A percentile compares a stretch with the other conserved stretches of the same genome.
Conservation (phyloP, 2,113 vertebrate species). For the Arizona elegans region DNA sequence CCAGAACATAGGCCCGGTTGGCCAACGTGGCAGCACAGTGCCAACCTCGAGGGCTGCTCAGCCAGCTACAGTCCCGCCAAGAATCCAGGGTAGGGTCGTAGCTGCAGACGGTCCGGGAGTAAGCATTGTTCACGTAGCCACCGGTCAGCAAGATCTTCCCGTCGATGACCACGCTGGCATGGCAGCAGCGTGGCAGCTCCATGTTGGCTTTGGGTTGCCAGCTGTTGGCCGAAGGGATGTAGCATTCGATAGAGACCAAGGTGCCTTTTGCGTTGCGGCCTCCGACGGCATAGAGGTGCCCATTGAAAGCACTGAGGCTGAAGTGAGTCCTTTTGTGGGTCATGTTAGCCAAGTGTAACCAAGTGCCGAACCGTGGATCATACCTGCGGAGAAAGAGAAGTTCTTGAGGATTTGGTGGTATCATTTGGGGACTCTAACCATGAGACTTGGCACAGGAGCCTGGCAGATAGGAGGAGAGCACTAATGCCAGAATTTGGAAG, state of each 20-base stretch:
- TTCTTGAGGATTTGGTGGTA: not conserved
- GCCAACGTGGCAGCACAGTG: conserved; percentile 71
- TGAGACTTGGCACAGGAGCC: not conserved
- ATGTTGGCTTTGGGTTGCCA: conserved; percentile 78
- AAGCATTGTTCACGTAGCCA: conserved; percentile 79
- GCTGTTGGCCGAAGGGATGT: conserved; percentile 76
- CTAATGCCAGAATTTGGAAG: not conserved
- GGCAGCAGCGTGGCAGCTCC: conserved; percentile 81
- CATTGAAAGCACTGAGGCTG: conserved; percentile 74
- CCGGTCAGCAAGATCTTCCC: conserved; percentile 78
- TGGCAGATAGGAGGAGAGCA: not conserved
- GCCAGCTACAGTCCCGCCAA: conserved; percentile 69
- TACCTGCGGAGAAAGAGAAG: conserved; percentile 66
- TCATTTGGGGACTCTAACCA: not conserved
- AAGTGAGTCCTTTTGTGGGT: conserved; percentile 81
- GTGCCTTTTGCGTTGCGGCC: conserved; percentile 76
- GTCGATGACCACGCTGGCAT: conserved; percentile 69
- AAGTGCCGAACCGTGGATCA: conserved; percentile 81
- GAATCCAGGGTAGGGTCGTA: conserved; percentile 68
- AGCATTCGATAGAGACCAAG: conserved; percentile 77
- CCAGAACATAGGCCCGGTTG: conserved; percentile 72
- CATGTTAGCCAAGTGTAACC: conserved; percentile 83
- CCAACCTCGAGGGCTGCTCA: conserved; percentile 80
- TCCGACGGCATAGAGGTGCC: conserved; percentile 77
- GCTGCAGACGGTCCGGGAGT: conserved; percentile 73